phyloP scores from a whole-genome alignment of 2,113 vertebrate genomes.

The Muntiacus reevesi region DNA sequence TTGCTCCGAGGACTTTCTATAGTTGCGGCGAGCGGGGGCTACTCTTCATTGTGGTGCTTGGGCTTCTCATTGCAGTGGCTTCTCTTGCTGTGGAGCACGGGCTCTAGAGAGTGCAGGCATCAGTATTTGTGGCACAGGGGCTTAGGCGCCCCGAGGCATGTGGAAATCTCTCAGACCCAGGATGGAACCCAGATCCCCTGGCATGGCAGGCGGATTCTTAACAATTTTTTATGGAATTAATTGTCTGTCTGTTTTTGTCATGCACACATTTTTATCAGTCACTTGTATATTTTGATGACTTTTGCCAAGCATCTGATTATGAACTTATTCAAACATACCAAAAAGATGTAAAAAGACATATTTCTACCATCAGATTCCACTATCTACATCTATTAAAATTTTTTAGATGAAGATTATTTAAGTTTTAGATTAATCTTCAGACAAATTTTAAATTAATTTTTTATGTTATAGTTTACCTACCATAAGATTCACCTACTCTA shows the following conservation, averaged over 20 bases:
- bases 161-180: neutral
- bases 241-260: neutral
- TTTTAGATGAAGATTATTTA: neutral
- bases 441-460: neutral
- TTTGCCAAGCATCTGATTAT: neutral
- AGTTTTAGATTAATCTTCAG: neutral
- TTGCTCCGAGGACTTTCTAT: neutral
- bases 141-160: neutral
- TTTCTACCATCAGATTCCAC: neutral
- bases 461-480: neutral
- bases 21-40: rapidly evolving
- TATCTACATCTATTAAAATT: neutral
- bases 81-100: neutral
- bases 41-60: neutral
- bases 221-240: neutral
- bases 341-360: neutral
- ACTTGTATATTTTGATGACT: neutral
- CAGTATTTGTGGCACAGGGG: neutral
- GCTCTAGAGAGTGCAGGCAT: neutral
- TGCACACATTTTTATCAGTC: neutral
- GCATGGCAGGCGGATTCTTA: neutral
- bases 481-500: neutral
- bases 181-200: neutral
- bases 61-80: neutral
- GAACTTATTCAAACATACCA: neutral